Conservation (phyloP, 2,888 invertebrate species). For the Norana najaformis region DNA sequence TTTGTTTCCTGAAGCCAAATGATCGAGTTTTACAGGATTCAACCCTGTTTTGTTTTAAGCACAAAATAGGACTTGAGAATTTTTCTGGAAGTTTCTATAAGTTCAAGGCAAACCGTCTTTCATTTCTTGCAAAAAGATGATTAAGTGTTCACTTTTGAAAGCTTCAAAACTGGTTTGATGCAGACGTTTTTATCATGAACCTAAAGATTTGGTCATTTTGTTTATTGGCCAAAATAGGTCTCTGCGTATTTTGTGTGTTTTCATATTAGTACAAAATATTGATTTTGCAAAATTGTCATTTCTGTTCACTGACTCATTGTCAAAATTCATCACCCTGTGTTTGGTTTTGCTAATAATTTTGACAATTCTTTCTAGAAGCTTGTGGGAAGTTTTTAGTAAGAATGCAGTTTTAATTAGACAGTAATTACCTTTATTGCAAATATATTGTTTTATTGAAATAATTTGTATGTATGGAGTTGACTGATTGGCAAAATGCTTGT, state of each 20-base stretch:
- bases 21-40: background rate
- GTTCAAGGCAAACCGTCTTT: background rate
- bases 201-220: too few species aligned
- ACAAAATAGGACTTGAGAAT: constrained; percentile 4
- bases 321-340: too few species aligned
- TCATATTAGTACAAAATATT: too few species aligned
- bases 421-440: background rate
- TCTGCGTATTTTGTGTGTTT: too few species aligned
- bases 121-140: background rate
- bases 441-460: background rate
- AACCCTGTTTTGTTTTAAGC: background rate
- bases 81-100: background rate
- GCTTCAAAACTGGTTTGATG: too few species aligned
- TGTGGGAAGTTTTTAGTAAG: background rate
- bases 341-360: background rate
- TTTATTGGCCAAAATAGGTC: too few species aligned
- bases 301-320: background rate
- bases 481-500: too few species aligned
- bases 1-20: background rate
- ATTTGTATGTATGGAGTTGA: too few species aligned
- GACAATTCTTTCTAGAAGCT: background rate
- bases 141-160: too few species aligned
- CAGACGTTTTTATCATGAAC: too few species aligned
- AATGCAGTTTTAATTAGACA: background rate
- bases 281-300: background rate